Evolutionary conservation across 1,140 invertebrate genomes (phyloP).

Genomic region (Heliconius nattereri): DNA sequence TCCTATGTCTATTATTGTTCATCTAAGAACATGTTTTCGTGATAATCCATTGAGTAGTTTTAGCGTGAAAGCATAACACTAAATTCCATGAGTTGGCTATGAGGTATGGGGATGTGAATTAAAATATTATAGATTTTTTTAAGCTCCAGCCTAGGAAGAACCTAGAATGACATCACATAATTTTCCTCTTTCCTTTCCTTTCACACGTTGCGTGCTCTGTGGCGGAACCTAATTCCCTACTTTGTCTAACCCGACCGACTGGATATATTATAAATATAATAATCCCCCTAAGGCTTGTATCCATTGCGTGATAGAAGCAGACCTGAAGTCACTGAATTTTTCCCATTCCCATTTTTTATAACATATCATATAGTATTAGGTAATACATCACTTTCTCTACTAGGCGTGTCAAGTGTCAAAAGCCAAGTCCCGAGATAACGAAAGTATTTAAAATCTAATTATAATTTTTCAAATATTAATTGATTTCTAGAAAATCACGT

Average conservation of each 20-base stretch:
- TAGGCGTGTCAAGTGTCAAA: no score
- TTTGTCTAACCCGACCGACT: background rate
- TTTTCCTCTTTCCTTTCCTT: slow-evolving; percentile 3
- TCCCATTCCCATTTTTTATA: background rate
- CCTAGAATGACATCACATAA: background rate
- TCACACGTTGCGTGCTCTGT: slow-evolving; percentile 1
- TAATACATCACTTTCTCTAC: background rate
- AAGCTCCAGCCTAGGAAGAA: background rate
- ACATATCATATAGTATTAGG: no score
- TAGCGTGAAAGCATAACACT: no score
- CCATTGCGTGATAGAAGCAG: background rate
- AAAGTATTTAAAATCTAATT: no score
- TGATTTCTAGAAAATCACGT: no score
- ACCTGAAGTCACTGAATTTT: background rate
- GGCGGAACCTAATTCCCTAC: slow-evolving; percentile 10
- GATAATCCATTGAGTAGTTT: no score
- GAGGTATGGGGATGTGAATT: no score
- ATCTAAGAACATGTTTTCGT: no score
- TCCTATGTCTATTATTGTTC: no score
- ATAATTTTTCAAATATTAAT: no score
- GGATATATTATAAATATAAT: background rate
- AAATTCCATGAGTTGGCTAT: no score
- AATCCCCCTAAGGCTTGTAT: background rate
- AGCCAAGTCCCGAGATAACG: no score
- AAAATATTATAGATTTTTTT: background rate